A percentile compares a stretch with the other conserved stretches of the same genome.
These are phyloP conservation scores for Pelvicachromis taeniatus DNA, from an alignment of 2,113 vertebrate genomes.

Conservation along the genomic window DNA sequence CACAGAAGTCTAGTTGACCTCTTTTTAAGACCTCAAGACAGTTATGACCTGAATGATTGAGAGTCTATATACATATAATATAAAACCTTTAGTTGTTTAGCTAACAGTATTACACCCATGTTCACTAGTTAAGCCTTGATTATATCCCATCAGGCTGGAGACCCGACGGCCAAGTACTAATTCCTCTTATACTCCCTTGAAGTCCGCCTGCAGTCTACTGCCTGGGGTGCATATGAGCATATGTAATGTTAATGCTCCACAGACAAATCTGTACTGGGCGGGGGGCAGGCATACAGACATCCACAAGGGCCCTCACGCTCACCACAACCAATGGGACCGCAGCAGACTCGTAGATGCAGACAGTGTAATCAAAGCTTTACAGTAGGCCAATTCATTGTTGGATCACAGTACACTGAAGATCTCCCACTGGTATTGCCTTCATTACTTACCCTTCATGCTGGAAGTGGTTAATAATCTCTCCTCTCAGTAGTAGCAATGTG, in stretches of 20 bases:
- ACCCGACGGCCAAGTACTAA: neutral
- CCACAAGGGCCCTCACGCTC: neutral
- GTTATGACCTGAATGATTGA: neutral
- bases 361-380: neutral
- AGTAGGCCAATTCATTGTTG: neutral
- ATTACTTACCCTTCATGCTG: neutral
- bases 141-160: neutral
- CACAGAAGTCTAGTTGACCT: neutral
- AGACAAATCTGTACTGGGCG: neutral
- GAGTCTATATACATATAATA: neutral
- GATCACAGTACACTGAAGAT: neutral
- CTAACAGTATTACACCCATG: neutral
- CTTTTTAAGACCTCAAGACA: neutral
- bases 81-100: neutral
- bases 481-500: neutral
- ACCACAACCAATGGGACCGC: neutral
- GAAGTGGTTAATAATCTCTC: neutral
- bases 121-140: neutral
- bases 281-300: neutral
- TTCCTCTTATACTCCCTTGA: neutral
- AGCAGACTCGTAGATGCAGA: neutral
- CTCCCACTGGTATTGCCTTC: neutral
- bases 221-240: neutral
- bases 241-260: neutral
- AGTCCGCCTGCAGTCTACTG: neutral